A percentile compares a stretch with the other conserved stretches of the same genome.
Conservation (phyloP, 2,888 invertebrate species). For the Argyra leucocephala region DNA sequence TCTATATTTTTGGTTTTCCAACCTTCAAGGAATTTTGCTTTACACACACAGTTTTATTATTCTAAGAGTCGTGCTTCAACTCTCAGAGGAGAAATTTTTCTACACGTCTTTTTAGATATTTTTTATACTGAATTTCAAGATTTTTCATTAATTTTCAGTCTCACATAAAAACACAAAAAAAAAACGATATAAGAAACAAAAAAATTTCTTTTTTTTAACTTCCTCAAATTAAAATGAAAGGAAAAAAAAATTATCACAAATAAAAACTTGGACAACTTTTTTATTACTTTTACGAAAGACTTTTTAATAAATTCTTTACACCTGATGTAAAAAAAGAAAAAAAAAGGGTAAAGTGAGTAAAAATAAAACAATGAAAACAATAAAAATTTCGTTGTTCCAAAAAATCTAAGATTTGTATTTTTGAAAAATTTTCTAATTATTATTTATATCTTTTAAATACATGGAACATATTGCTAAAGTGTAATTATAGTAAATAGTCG, state of each 20-base stretch:
- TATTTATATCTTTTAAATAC: no score
- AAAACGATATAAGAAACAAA: no score
- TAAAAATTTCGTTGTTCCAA: no score
- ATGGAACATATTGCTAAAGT: no score
- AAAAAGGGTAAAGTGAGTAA: background rate
- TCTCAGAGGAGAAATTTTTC: background rate
- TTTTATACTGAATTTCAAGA: background rate
- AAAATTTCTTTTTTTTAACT: background rate
- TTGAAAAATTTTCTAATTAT: no score
- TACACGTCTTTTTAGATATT: no score
- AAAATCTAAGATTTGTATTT: no score
- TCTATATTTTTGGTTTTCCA: no score
- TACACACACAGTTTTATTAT: background rate
- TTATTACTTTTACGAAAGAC: background rate
- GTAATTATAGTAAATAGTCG: no score
- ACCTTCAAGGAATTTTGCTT: no score
- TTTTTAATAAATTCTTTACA: background rate
- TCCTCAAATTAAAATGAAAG: background rate
- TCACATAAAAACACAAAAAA: no score
- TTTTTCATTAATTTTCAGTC: background rate
- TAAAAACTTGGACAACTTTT: background rate
- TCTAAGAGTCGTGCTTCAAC: background rate
- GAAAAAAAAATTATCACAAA: background rate
- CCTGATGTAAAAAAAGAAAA: background rate
- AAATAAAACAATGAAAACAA: no score